Evolutionary conservation across 2,888 invertebrate genomes (phyloP).

Genomic region (Capitulum mitella): DNA sequence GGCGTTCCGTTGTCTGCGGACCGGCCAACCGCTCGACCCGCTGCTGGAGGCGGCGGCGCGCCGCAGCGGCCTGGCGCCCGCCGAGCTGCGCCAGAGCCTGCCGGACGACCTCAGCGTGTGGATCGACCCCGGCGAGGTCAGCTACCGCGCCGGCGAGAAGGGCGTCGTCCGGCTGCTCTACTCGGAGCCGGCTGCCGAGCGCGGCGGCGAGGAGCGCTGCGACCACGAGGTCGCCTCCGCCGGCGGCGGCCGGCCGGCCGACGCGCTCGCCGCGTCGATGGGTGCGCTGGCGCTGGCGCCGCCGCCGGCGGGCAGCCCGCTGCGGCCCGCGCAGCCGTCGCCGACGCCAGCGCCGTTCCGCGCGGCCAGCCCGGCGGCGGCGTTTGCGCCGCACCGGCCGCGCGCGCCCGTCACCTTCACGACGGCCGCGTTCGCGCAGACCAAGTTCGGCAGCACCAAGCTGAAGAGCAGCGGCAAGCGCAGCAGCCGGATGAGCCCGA

Average conservation of each 20-base stretch:
- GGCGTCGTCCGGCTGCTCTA: conserved; percentile 77
- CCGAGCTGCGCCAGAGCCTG: conserved; percentile 87
- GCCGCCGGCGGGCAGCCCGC: not conserved
- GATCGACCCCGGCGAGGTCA: conserved; percentile 86
- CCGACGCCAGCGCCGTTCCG: conserved; percentile 29
- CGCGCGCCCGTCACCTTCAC: conserved; percentile 77
- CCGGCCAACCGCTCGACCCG: conserved; percentile 85
- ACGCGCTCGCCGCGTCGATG: conserved; percentile 69
- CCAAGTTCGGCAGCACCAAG: conserved; percentile 98
- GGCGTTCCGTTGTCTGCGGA: conserved; percentile 90
- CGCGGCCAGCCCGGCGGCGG: conserved; percentile 29
- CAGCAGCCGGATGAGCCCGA: conserved; percentile 93
- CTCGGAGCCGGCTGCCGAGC: conserved; percentile 59
- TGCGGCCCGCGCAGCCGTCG: not conserved
- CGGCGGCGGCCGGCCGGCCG: conserved; percentile 93
- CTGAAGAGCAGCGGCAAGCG: conserved; percentile 83
- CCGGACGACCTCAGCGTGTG: conserved; percentile 92
- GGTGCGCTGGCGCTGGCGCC: conserved; percentile 44
- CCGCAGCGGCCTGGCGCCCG: conserved; percentile 86
- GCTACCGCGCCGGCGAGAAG: conserved; percentile 94
- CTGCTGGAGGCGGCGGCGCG: conserved; percentile 83
- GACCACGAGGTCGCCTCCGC: conserved; percentile 80
- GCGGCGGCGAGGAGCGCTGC: conserved; percentile 43
- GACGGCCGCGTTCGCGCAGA: conserved; percentile 96
- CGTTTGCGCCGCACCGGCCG: conserved; percentile 31